These are phyloP conservation scores for Rhadinocentrus ornatus DNA, from an alignment of 2,797 vertebrate genomes.

Conservation along the genomic window DNA sequence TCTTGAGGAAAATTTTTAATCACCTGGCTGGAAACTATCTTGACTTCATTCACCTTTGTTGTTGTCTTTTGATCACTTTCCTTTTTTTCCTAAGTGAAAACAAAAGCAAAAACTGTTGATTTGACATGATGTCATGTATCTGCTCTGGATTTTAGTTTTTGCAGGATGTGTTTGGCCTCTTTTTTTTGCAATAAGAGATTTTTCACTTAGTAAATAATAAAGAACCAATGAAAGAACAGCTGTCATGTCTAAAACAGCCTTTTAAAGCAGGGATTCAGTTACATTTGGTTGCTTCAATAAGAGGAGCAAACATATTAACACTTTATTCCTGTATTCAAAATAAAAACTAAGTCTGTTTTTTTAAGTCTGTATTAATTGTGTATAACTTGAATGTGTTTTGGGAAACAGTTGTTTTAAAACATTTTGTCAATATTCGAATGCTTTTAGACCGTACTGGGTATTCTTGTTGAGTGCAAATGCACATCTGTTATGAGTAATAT, in stretches of 20 bases:
- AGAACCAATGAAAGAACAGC: neutral
- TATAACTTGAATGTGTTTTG: neutral
- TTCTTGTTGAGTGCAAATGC: neutral
- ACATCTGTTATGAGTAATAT: neutral
- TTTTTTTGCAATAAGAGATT: neutral
- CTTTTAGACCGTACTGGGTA: neutral
- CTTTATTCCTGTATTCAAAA: neutral
- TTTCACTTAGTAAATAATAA: neutral
- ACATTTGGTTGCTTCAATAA: too few species aligned
- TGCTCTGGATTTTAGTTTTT: neutral
- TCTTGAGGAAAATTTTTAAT: neutral
- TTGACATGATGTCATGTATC: neutral
- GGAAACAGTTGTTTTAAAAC: neutral
- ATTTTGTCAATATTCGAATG: neutral
- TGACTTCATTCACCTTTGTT: too few species aligned
- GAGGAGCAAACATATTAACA: too few species aligned
- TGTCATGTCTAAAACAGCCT: neutral
- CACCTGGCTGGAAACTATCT: too few species aligned
- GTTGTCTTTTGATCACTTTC: neutral
- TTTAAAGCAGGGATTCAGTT: too few species aligned
- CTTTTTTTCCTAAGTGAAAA: neutral
- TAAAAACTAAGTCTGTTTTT: too few species aligned
- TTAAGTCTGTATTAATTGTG: too few species aligned
- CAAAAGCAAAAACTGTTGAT: too few species aligned
- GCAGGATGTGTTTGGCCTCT: neutral